Evolutionary conservation across 2,797 vertebrate genomes (phyloP), one percentile per base, ranked within the genome.

Genomic region (Microcaecilia unicolor): DNA sequence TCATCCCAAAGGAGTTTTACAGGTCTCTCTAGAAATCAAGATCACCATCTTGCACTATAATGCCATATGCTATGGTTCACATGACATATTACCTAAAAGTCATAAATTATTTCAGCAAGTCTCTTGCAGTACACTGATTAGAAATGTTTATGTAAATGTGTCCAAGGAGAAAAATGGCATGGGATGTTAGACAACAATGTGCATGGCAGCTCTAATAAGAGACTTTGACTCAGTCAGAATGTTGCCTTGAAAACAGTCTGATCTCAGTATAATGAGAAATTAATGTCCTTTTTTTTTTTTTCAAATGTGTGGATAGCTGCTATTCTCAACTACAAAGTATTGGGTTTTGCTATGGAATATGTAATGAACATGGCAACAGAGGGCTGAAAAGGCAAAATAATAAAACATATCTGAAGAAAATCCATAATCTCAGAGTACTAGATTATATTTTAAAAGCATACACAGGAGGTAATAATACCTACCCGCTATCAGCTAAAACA

Each of bases 11-110:
- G 76, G 76, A 81, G 64, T 67, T 70, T 45, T 79, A 76, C 80
- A 83, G 65, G 52, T 72, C 72, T 53, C 55, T 43, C 51, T 44
- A 32, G 53, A 70, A 74, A 73, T 75, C 76, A 74, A 77, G 78
- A 76, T 70, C 79, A 69, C 74, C 65, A 69, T 79, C 76, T 54
- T 70, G 65, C 61, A 57, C 59, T 31, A 45, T 50, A 67, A 53
- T 65, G 73, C 74, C 78, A 76, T 83, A 83, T 81, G 80, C 75
- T 83, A 70, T 68, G 68, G 81, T 78, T 78, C 76, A 74, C 58
- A 32, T 70, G 78, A 80, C 65, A 65, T 77, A 74, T 63, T 81
- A 79, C 74, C 75, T 76, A 68, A 57, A 79, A 79, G 78, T 78
- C 69, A 59, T 67, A 61, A 76, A 65, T 74, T 67, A 78, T 67